Conservation (phyloP, 2,888 invertebrate species). For the Drosophila neutralis region DNA sequence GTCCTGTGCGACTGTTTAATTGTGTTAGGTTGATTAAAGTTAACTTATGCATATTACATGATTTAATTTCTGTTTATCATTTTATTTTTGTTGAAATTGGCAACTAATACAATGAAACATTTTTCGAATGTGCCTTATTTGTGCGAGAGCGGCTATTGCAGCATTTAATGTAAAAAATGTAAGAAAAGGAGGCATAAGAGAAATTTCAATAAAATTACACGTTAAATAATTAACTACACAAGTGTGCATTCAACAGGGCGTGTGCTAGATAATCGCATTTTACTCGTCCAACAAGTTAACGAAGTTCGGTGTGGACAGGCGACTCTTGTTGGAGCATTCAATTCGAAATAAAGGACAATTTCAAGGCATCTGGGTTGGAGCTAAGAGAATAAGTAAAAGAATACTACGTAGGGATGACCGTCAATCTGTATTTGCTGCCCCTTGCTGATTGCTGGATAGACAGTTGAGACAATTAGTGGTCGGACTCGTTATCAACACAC, state of each 20-base stretch:
- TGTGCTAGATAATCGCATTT: constrained; percentile 1
- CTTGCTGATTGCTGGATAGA: constrained; percentile 36
- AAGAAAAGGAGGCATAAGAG: not conserved
- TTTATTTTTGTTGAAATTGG: constrained; percentile 9
- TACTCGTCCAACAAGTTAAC: constrained; percentile 16
- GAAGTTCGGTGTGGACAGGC: not conserved
- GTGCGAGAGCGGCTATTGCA: constrained; percentile 22
- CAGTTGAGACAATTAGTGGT: constrained; percentile 40
- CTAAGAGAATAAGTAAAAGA: constrained; percentile 1
- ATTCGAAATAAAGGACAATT: not conserved
- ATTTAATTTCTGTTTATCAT: constrained; percentile 10
- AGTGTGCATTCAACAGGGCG: constrained; percentile 9
- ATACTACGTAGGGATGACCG: constrained; percentile 14
- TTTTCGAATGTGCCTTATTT: constrained; percentile 52
- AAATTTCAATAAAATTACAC: constrained; percentile 43
- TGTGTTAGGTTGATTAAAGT: constrained; percentile 45
- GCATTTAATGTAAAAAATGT: constrained; percentile 46
- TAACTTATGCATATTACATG: constrained; percentile 16
- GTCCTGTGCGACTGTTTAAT: constrained; percentile 29
- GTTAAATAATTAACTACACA: constrained; percentile 15
- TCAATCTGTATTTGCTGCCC: constrained; percentile 30
- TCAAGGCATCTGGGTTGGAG: constrained; percentile 12
- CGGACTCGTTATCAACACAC: constrained; percentile 62
- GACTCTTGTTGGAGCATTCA: not conserved
- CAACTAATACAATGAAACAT: constrained; percentile 17